Evolutionary conservation across 2,797 vertebrate species (phyloP).

Genomic region (Lepilemur ruficaudatus): DNA sequence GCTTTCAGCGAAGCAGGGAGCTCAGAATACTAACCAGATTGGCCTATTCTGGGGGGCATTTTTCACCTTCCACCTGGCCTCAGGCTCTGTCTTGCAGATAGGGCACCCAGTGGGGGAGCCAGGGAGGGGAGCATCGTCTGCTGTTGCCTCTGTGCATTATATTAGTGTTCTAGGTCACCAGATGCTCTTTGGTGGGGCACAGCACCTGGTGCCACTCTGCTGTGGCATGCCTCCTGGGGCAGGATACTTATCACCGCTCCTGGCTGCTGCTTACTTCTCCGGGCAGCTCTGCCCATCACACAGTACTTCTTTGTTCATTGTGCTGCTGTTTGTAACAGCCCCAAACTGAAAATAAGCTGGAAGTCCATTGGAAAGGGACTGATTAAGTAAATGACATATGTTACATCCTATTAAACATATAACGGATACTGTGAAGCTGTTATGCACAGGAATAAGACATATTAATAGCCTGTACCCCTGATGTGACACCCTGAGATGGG

Average conservation of each 20-base stretch:
- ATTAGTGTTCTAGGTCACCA: background rate
- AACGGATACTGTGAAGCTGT: background rate
- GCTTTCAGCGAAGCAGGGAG: conserved; percentile 65
- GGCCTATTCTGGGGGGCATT: background rate
- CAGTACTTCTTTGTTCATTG: background rate
- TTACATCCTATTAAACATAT: background rate
- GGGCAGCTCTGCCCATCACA: background rate
- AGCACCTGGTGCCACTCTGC: background rate
- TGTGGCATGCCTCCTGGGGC: background rate
- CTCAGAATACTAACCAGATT: conserved; percentile 62
- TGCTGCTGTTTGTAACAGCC: background rate
- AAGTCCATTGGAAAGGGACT: background rate
- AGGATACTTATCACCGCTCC: background rate
- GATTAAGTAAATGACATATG: background rate
- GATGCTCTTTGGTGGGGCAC: background rate
- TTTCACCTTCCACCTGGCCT: background rate
- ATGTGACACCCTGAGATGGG: background rate
- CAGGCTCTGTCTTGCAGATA: background rate
- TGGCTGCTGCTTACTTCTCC: background rate
- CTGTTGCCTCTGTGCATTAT: background rate
- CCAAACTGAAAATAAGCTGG: background rate
- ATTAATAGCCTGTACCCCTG: rapidly evolving
- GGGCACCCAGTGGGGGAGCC: background rate
- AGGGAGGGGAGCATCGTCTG: background rate
- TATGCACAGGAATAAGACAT: background rate